phyloP scores from a whole-genome alignment of 2,113 vertebrate species.

The Corythornis madagascariensis region DNA sequence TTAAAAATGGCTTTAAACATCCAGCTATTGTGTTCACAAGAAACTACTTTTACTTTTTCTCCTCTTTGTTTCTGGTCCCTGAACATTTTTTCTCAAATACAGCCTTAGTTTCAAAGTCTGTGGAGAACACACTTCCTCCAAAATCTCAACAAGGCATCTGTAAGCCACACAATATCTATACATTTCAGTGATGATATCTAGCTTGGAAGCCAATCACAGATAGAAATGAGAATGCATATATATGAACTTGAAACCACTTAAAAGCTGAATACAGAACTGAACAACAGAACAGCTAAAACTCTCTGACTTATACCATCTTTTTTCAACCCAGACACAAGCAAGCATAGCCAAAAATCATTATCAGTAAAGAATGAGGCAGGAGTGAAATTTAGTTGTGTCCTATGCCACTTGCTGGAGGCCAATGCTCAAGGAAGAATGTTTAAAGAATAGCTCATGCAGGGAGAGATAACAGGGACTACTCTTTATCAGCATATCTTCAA shows the following conservation, averaged over 20 bases:
- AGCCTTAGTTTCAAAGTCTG: not conserved
- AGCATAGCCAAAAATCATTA: not conserved
- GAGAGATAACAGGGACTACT: not conserved
- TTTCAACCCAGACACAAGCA: not conserved
- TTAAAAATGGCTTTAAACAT: not conserved
- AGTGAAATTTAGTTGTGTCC: not conserved
- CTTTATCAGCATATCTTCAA: not conserved
- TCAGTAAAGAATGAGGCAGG: not conserved
- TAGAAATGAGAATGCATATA: not conserved
- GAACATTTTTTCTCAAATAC: not conserved
- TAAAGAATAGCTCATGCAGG: not conserved
- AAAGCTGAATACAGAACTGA: not conserved
- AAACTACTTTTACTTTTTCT: not conserved
- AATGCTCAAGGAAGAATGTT: not conserved
- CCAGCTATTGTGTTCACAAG: not conserved
- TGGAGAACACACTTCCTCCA: not conserved
- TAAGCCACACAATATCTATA: not conserved
- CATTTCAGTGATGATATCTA: not conserved
- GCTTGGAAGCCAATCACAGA: not conserved
- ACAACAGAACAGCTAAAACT: not conserved
- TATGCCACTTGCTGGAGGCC: not conserved
- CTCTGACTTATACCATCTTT: not conserved
- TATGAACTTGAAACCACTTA: not conserved
- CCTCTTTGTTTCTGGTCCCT: not conserved
- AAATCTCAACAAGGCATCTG: not conserved